Percentiles rank a stretch among this genome's conserved stretches.
phyloP scores from a whole-genome alignment of 2,797 vertebrate genomes.

The Labroides dimidiatus region DNA sequence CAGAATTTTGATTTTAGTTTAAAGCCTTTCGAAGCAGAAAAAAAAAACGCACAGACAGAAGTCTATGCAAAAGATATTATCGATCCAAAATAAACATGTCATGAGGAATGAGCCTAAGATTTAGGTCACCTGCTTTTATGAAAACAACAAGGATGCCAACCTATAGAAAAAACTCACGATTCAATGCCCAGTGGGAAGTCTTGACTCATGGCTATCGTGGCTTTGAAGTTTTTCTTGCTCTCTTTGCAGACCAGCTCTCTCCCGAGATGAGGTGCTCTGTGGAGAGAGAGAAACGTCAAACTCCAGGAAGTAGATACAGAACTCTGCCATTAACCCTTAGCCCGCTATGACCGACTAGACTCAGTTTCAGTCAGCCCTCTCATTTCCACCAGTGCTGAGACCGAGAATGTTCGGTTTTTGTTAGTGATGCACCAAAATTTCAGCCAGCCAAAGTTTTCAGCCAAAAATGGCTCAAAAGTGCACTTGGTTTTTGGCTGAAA shows the following conservation, averaged over 20 bases:
- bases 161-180: conserved; percentile 86
- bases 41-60: background rate
- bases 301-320: conserved; percentile 1
- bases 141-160: background rate
- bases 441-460: too few species aligned
- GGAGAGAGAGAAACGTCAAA: conserved; percentile 19
- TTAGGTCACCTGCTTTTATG: background rate
- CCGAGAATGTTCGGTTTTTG: too few species aligned
- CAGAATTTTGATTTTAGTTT: background rate
- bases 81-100: background rate
- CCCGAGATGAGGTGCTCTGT: conserved; percentile 95
- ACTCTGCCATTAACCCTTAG: too few species aligned
- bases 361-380: too few species aligned
- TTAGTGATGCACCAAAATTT: too few species aligned
- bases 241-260: conserved; percentile 98
- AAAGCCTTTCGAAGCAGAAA: background rate
- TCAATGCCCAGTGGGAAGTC: conserved; percentile 97
- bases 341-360: too few species aligned
- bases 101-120: background rate
- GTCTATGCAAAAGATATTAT: background rate
- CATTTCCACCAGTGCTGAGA: too few species aligned
- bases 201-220: conserved; percentile 99
- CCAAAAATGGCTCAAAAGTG: too few species aligned
- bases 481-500: too few species aligned
- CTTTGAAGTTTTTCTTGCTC: conserved; percentile 99